Base-by-base conservation (phyloP, 2,888 invertebrate species). In the Apocheima hispidaria region DNA sequence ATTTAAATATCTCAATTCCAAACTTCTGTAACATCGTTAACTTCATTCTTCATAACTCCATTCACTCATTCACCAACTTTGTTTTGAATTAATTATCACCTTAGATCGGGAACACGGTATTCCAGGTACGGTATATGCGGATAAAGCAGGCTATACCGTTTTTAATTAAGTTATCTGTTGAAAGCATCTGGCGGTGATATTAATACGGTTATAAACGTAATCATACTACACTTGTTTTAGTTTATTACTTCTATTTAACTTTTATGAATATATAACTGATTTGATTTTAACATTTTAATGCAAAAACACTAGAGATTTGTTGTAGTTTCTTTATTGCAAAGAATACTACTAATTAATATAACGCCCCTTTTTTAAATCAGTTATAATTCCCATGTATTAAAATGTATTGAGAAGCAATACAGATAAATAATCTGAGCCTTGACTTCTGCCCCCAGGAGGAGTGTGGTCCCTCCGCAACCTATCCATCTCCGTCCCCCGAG, bases 401-500 rank as follows among this genome's bases (percentile, higher is more conserved):
- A n/a, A n/a, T n/a, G n/a, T n/a, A n/a, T n/a, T n/a, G n/a, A n/a
- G n/a, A n/a, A n/a, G n/a, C n/a, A n/a, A n/a, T n/a, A n/a, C n/a
- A n/a, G n/a, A 30, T 30, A 30, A 30, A 35, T 4, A 14, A 7
- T n/a, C 35, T 36, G 7, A 35, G 35, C 16, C 4, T 36, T 26
- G 43, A 20, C 18, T 60, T 7, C 62, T 68, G 56, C 70, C 68
- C 62, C 0, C 84, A 91, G 91, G 91, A 35, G 90, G 90, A 7
- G 92, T 91, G 1, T 92, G 90, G 91, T 92, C 92, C 0, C 86
- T 92, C 18, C 83, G 87, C 2, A 91, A 92, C 78, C 81, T 92
- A 14, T 85, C 90, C 18, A 92, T 92, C 76, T 85, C 88, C 0
- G 93, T 93, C n/a, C 94, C 94, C 0, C 87, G 93, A 20, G 94